Base-by-base conservation (phyloP, 2,888 invertebrate species). In the Habrosyne pyritoides region DNA sequence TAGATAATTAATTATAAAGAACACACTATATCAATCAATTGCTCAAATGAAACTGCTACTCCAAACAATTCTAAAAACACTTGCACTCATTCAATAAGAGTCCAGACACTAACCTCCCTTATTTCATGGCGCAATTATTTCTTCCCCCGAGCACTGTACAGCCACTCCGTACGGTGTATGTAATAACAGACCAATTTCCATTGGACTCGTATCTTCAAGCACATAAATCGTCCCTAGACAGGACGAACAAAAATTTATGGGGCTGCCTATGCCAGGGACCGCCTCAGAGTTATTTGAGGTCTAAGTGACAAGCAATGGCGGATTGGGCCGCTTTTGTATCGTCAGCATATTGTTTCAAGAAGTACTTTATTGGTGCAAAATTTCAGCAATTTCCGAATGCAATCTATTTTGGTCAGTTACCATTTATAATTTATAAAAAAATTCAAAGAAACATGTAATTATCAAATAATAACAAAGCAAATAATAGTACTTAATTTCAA, bases 211-310 rank as follows among this genome's bases (percentile, higher is more conserved):
- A 81, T 82, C 81, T 79, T 69, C 58, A 60, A 63, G 67, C 55
- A 59, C 68, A 83, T 83, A 84, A 81, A 83, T 83, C 76, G 66
- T 60, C 49, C 53, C 55, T 53, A 69, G 77, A 75, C 81, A 76
- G 74, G 72, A 77, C 74, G 74, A 74, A 75, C 80, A 79, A 77
- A 77, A 80, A 83, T 83, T 79, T 82, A 83, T 83, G 75, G 71
- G 59, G 56, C 64, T 61, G 63, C 49, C 66, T 67, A 67, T 71
- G 70, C 72, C 71, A 75, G 73, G n/a, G 64, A 61, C 66, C 61
- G 63, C 58, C 59, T 64, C 59, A 56, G 47, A 52, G 52, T 55
- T 73, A 47, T 65, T 50, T 50, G 26, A 30, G 24, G 24, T 22
- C 53, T 50, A 36, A 54, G 61, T 59, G 57, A 12, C 18, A 59